These are phyloP conservation scores for Apantesis nais DNA, from an alignment of 2,888 invertebrate genomes.

Conservation along the genomic window DNA sequence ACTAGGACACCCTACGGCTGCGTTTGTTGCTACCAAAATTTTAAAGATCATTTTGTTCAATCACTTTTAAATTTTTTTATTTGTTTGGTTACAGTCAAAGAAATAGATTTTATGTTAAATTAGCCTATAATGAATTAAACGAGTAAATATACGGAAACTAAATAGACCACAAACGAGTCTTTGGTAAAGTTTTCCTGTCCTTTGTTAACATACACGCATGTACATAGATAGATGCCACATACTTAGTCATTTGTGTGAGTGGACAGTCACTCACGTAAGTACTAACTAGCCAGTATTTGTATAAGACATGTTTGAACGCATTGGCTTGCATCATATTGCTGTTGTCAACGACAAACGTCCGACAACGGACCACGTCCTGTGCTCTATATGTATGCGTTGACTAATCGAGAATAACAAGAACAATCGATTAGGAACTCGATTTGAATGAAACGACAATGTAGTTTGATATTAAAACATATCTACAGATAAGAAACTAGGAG, in stretches of 20 bases:
- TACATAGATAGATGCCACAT: slow-evolving; percentile 8
- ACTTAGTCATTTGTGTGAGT: slow-evolving; percentile 12
- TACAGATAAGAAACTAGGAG: neutral
- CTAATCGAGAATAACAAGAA: slow-evolving; percentile 47
- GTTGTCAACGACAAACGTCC: slow-evolving; percentile 48
- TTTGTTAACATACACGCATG: slow-evolving; percentile 5
- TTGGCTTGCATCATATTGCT: slow-evolving; percentile 51
- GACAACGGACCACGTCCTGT: slow-evolving; percentile 48
- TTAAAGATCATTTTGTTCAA: no score
- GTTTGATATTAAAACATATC: slow-evolving; percentile 12
- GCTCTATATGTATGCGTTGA: slow-evolving; percentile 41
- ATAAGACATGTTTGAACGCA: slow-evolving; percentile 39
- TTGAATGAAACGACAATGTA: slow-evolving; percentile 31
- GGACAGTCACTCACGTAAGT: slow-evolving; percentile 23
- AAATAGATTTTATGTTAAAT: no score
- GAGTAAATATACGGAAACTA: no score
- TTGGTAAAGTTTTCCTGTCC: slow-evolving; percentile 16
- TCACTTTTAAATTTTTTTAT: no score
- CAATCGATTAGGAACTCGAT: slow-evolving; percentile 44
- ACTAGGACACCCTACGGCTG: no score
- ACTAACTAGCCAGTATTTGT: slow-evolving; percentile 46
- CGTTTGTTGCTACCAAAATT: no score
- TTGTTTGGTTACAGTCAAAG: no score
- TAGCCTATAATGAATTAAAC: no score
- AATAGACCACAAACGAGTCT: slow-evolving; percentile 5